phyloP scores from a whole-genome alignment of 2,888 invertebrate species.

The Euplagia quadripunctaria region DNA sequence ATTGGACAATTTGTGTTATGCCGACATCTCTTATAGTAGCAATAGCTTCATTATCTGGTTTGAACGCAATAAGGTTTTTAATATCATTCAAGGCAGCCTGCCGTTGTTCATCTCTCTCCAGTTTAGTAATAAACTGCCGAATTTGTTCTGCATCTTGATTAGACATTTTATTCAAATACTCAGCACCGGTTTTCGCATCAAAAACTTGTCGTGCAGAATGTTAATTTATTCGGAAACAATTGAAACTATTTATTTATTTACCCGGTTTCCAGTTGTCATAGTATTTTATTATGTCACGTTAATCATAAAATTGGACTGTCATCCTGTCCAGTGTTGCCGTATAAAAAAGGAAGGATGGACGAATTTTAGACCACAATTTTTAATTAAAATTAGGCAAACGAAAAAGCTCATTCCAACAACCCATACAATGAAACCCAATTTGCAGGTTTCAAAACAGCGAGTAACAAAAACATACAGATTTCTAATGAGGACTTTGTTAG shows the following conservation, averaged over 20 bases:
- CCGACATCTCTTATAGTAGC: slow-evolving; percentile 74
- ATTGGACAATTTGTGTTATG: slow-evolving; percentile 89
- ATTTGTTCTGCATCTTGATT: slow-evolving; percentile 65
- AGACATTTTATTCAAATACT: slow-evolving; percentile 53
- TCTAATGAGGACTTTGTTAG: not conserved
- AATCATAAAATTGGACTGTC: not conserved
- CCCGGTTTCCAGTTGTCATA: not conserved
- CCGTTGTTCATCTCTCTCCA: slow-evolving; percentile 69
- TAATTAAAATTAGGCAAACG: too few relatives aligned
- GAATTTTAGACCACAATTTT: not conserved
- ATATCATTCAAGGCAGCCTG: slow-evolving; percentile 72
- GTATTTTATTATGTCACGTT: too few relatives aligned
- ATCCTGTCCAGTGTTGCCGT: not conserved
- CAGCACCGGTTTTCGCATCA: not conserved
- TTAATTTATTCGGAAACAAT: not conserved
- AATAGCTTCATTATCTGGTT: slow-evolving; percentile 67
- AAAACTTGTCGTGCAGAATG: not conserved
- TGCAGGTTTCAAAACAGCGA: not conserved
- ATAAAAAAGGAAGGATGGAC: not conserved
- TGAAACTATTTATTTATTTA: not conserved
- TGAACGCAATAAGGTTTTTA: slow-evolving; percentile 70
- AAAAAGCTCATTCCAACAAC: not conserved
- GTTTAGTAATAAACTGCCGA: slow-evolving; percentile 63
- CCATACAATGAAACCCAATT: not conserved
- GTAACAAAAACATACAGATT: not conserved